These are phyloP conservation scores for Xiphophorus couchianus DNA, from an alignment of 2,113 vertebrate genomes.

Conservation along the genomic window DNA sequence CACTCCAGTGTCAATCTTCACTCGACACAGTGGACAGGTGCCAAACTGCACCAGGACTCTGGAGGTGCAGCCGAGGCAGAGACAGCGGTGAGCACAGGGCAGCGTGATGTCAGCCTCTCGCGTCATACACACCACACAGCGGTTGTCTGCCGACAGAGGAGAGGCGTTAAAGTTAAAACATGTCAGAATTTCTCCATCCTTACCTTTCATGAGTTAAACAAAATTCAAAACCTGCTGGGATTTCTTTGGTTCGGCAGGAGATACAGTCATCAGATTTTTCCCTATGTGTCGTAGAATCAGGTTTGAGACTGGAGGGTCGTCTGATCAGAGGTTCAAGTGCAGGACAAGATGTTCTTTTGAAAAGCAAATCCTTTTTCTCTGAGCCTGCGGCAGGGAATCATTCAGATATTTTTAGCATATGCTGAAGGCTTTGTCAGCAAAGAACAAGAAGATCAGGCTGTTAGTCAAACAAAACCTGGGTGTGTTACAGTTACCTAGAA, in stretches of 20 bases:
- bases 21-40: constrained; percentile 76
- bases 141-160: constrained; percentile 22
- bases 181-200: neutral
- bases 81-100: constrained; percentile 75
- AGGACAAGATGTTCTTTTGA: constrained; percentile 68
- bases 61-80: constrained; percentile 59
- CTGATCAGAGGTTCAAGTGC: neutral
- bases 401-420: neutral
- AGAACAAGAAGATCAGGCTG: neutral
- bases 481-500: constrained; percentile 77
- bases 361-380: constrained; percentile 12
- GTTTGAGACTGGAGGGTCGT: neutral
- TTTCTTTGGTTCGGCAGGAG: neutral
- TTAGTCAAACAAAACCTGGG: neutral
- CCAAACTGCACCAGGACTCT: constrained; percentile 54
- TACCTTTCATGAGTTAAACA: neutral
- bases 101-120: constrained; percentile 32
- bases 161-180: constrained; percentile 11
- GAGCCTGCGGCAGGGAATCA: constrained; percentile 68
- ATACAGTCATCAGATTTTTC: neutral
- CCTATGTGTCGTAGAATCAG: neutral
- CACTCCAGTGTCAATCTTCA: constrained; percentile 46
- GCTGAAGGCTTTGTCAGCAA: neutral
- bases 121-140: constrained; percentile 72
- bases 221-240: constrained; percentile 34